Base-by-base conservation (phyloP, 2,113 vertebrate genomes). In the Eclectus roratus region DNA sequence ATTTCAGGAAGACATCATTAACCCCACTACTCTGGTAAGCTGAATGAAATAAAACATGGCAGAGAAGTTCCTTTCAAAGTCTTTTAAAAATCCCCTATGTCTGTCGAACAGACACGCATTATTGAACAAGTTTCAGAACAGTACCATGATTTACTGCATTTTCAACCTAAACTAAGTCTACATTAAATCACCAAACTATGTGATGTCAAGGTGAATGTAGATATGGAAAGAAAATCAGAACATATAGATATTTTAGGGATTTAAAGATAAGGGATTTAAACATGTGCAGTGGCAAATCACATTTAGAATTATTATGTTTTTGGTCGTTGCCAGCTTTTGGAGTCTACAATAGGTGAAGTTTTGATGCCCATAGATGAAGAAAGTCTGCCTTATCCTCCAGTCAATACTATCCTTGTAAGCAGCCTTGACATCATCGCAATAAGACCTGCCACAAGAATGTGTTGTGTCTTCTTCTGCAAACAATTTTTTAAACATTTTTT, bases 181-280 rank as follows among this genome's bases (percentile, higher is more conserved):
- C 81, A 77, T 96, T 97, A 97, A 97, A 98, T 97, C 97, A 97
- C 46, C 28, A 92, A n/a, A 95, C 39, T 85, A 89, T 93, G 29
- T 49, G 79, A 88, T 96, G 90, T 97, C 95, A 96, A 89, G 85
- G 76, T 96, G 91, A 87, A 84, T 47, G 37, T 46, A 87, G 88
- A 83, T 44, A 85, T 79, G 17, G 76, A 92, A 88, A 89, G 80
- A 96, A 94, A 96, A 95, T 70, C 43, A 76, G 58, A 95, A 92
- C 71, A 71, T 74, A 77, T n/a, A 88, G 63, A 44, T 86, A 80
- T 69, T 91, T 91, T 89, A 85, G 23, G 33, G 90, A 72, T 96
- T 94, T 95, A 92, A 95, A 95, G 80, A 93, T 74, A 90, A 92
- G 60, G n/a, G 55, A 89, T 80, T 97, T 95, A 96, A 97, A 47